Base-by-base conservation (phyloP, 2,888 invertebrate species). In the Caenorhabditis virilis region DNA sequence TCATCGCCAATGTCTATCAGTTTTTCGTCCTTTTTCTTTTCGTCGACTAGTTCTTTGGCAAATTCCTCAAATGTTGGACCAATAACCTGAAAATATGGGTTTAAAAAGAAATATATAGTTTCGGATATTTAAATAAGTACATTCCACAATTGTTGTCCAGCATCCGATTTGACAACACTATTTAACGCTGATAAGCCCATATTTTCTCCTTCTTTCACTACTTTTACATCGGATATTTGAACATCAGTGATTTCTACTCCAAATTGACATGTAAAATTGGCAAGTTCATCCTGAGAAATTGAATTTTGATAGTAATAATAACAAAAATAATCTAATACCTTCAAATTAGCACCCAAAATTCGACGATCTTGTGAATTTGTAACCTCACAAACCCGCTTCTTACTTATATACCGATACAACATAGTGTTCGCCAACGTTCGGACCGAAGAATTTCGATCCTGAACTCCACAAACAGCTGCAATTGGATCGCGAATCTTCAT, bases 381-480 rank as follows among this genome's bases (percentile, higher is more conserved):
- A n/a, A 80, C 51, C 27, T 80, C 80, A 45, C 72, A 72, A 2
- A 85, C 69, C 13, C 78, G 74, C 47, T 78, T 76, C 59, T 82
- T 82, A 42, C 81, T 80, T 15, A 86, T 71, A 25, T 81, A 78
- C 46, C 84, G 83, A 52, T 83, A 83, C 15, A 85, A 69, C 42
- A 82, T 74, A 1, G 85, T 84, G 61, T 84, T 83, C 0, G 85
- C 83, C 20, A 86, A 71, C 0, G 82, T 78, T n/a, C 85, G 76
- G 0, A 82, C 78, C 2, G 84, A 82, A n/a, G 77, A 68, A 60
- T 85, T 83, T 26, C 84, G 72, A 61, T 85, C 83, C 39, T 75
- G 84, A 2, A 86, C 82, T 53, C 79, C 78, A 25, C 84, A 84
- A 9, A 85, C 82, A 0, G 84, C 84, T 42, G 80, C 76, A 26